Percentiles rank a stretch among this genome's conserved stretches.
phyloP scores from a whole-genome alignment of 2,797 vertebrate genomes.

The Simalia tracyae region DNA sequence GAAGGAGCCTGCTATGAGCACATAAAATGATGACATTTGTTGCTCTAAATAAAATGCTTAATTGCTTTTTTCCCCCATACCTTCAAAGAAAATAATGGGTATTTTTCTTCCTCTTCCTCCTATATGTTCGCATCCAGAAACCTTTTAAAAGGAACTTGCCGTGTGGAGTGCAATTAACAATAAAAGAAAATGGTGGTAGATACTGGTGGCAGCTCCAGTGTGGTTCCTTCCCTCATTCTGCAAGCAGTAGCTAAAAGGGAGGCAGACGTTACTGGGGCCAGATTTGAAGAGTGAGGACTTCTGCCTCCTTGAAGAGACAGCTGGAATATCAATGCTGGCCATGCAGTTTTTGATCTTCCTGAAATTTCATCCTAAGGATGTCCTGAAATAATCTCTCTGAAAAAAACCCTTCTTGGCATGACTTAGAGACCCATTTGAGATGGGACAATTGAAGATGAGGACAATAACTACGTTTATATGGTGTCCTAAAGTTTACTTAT shows the following conservation, averaged over 20 bases:
- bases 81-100: constrained; percentile 54
- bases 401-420: background rate
- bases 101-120: constrained; percentile 34
- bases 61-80: constrained; percentile 60
- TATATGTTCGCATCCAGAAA: background rate
- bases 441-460: constrained; percentile 16
- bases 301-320: background rate
- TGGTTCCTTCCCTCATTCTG: background rate
- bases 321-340: background rate
- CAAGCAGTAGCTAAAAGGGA: background rate
- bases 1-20: constrained; percentile 55
- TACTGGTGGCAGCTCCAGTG: too few relatives aligned
- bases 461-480: background rate
- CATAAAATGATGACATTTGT: constrained; percentile 56
- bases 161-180: background rate
- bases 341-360: background rate
- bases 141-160: background rate
- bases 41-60: constrained; percentile 51
- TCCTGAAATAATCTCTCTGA: background rate
- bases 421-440: background rate
- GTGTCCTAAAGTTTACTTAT: background rate
- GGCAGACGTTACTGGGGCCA: background rate
- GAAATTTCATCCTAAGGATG: background rate
- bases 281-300: background rate
- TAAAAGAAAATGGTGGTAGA: background rate